Conservation (phyloP, 37 sponge, comb jelly and placozoan species). For the Spongia lamella region DNA sequence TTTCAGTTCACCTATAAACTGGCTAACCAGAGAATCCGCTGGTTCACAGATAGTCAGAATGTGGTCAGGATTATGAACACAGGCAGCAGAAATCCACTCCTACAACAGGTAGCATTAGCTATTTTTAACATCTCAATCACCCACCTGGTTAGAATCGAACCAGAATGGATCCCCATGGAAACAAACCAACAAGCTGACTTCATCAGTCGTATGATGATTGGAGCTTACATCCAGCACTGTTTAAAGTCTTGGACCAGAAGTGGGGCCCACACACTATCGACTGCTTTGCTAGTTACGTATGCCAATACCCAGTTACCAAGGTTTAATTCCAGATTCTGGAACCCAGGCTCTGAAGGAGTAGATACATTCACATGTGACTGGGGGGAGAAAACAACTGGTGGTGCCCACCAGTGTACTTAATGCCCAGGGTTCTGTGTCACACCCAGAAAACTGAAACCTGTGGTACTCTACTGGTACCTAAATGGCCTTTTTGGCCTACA, state of each 20-base stretch:
- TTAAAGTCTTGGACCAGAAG: background rate
- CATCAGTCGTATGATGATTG: conserved; percentile 34
- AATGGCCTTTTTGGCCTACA: conserved; percentile 43
- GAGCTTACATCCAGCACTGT: conserved; percentile 19
- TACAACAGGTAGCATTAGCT: conserved; percentile 12
- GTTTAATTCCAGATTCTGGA: conserved; percentile 12
- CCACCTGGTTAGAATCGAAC: conserved; percentile 9
- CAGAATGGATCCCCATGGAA: conserved; percentile 43
- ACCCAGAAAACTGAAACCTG: background rate
- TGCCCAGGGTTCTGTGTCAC: conserved; percentile 19
- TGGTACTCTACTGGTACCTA: conserved; percentile 36
- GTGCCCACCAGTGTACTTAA: conserved; percentile 28
- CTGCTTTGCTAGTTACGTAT: conserved; percentile 11
- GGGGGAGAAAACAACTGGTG: conserved; percentile 36
- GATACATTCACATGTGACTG: conserved; percentile 41
- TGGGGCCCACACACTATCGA: conserved; percentile 44
- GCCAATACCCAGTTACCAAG: conserved; percentile 10
- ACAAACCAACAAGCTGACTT: conserved; percentile 32
- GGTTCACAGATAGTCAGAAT: conserved; percentile 33
- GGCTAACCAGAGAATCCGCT: background rate
- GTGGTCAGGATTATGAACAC: conserved; percentile 18
- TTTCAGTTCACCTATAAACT: too few relatives aligned
- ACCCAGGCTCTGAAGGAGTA: conserved; percentile 24
- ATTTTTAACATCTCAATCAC: conserved; percentile 15
- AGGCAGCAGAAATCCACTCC: conserved; percentile 11